Conservation (phyloP, 2,888 invertebrate species). For the Epinotia demarniana region DNA sequence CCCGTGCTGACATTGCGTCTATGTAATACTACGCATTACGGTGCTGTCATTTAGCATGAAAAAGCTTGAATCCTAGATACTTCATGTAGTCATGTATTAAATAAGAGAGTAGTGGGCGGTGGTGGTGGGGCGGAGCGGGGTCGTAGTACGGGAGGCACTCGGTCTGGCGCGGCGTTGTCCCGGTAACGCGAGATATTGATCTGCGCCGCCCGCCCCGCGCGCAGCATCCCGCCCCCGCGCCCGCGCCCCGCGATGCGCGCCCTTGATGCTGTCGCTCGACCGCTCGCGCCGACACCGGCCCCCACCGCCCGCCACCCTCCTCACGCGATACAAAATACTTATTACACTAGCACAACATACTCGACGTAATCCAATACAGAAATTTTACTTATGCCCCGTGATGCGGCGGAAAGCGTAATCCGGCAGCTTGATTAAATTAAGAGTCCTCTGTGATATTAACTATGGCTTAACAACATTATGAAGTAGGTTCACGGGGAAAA, state of each 20-base stretch:
- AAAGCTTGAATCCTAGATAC: conserved; percentile 81
- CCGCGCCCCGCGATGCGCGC: conserved; percentile 71
- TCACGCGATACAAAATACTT: conserved; percentile 73
- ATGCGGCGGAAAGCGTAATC: conserved; percentile 48
- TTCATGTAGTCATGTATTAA: conserved; percentile 79
- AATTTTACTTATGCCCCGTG: conserved; percentile 72
- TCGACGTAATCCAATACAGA: conserved; percentile 79
- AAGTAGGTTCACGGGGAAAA: conserved; percentile 11
- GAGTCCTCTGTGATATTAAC: conserved; percentile 38
- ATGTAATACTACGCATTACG: conserved; percentile 66
- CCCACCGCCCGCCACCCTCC: conserved; percentile 52
- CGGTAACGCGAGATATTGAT: conserved; percentile 84
- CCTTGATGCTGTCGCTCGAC: conserved; percentile 45
- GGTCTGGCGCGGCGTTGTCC: conserved; percentile 86
- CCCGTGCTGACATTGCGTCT: conserved; percentile 63
- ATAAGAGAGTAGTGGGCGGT: conserved; percentile 79
- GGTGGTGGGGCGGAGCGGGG: conserved; percentile 60
- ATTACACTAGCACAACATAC: conserved; percentile 81
- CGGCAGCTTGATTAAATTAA: conserved; percentile 42
- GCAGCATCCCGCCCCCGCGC: conserved; percentile 75
- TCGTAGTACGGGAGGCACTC: conserved; percentile 86
- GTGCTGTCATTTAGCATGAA: conserved; percentile 78
- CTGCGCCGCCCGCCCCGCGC: conserved; percentile 72
- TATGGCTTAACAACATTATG: conserved; percentile 24
- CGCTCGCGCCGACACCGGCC: conserved; percentile 49